Evolutionary conservation across 1,140 invertebrate species (phyloP), one percentile per base, ranked within the genome.

Genomic region (Laupala kohalensis): DNA sequence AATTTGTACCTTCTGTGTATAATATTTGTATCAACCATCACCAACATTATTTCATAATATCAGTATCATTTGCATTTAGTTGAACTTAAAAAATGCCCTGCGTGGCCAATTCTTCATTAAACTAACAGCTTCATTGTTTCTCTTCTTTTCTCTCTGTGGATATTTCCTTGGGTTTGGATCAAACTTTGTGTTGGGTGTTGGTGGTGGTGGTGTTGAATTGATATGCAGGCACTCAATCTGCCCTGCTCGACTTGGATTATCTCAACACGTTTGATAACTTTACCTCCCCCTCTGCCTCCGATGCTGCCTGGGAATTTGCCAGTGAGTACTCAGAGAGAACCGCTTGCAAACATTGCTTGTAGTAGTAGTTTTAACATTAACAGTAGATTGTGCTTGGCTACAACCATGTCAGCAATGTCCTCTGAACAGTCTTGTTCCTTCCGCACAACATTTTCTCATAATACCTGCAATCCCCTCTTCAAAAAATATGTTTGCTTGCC

Each of bases 231-330:
- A 29, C 65, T 28, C 65, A 68, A n/a, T 72, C 66, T 26, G 63
- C 71, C 29, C 71, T 72, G 15, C 71, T 72, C n/a, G 71, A 72
- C 27, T 64, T 72, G 25, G 71, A 72, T 53, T 72, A 67, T 72
- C 66, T 72, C 71, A 72, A 72, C 67, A 68, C 71, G n/a, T 72
- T 72, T 62, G 71, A 72, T 68, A 72, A 72, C 71, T 68, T 72
- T 25, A 67, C 30, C 25, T 69, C 66, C 29, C 23, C 63, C 25
- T 64, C 69, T 53, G 6, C 65, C 65, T 67, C 71, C 30, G 65
- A 23, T 53, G 28, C 71, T 28, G 24, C 37, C 26, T 70, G 69
- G 69, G 29, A 29, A 62, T 29, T 70, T 37, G 69, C 37, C 69
- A 23, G 28, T 70, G n/a, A 66, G 69, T 70, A 62, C n/a, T 70